Conservation (phyloP, 2,113 vertebrate genomes). For the Pluvianellus socialis region DNA sequence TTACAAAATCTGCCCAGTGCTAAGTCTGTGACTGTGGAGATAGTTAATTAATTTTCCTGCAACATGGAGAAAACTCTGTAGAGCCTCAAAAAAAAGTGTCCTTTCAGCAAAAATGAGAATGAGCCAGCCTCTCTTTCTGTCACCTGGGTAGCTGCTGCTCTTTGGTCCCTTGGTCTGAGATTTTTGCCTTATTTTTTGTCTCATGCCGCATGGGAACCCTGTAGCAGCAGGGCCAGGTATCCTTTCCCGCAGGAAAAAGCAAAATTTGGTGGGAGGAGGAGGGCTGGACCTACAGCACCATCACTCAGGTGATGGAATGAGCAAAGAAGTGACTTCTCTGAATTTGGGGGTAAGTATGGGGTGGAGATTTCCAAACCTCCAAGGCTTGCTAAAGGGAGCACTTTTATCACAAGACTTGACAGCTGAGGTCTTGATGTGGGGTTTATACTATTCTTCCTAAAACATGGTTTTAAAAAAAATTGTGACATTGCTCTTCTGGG, state of each 20-base stretch:
- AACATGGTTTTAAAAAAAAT: not conserved
- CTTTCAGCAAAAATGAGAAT: not conserved
- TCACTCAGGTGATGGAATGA: not conserved
- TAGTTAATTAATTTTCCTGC: slow-evolving; percentile 40
- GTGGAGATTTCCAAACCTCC: not conserved
- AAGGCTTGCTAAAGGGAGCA: not conserved
- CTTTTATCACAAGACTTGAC: not conserved
- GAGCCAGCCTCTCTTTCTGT: not conserved
- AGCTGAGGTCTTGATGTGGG: not conserved
- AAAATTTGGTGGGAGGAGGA: not conserved
- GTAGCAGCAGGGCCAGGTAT: not conserved
- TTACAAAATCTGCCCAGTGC: not conserved
- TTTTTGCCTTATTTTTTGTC: not conserved
- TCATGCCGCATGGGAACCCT: not conserved
- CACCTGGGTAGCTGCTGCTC: not conserved
- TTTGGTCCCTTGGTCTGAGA: not conserved
- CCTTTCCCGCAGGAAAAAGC: not conserved
- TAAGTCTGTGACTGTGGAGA: not conserved
- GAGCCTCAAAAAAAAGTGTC: not conserved
- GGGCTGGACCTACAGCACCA: not conserved
- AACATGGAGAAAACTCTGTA: not conserved
- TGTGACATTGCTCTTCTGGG: not conserved
- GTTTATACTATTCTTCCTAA: not conserved
- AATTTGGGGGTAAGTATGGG: not conserved
- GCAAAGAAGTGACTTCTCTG: not conserved